phyloP scores from a whole-genome alignment of 2,797 vertebrate species.

The Phataginus tetradactyla region DNA sequence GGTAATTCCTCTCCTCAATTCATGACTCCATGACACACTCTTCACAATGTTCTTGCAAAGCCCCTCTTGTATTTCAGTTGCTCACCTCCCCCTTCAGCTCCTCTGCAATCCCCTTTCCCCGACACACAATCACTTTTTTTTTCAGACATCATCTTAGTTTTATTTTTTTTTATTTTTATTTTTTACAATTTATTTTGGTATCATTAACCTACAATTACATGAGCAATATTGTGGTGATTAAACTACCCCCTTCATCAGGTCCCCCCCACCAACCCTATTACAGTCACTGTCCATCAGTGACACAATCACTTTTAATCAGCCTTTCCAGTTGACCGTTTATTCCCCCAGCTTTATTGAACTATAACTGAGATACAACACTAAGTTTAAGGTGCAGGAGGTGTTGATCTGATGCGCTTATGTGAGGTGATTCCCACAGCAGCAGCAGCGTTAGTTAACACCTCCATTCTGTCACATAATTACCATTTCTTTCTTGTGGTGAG shows the following conservation, averaged over 20 bases:
- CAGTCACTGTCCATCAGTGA: too few relatives aligned
- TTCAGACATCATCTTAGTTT: background rate
- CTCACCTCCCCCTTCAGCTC: background rate
- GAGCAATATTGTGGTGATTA: too few relatives aligned
- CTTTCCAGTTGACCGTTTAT: background rate
- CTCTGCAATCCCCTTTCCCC: background rate
- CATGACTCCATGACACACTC: background rate
- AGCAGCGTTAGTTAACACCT: background rate
- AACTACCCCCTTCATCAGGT: too few relatives aligned
- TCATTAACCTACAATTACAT: too few relatives aligned
- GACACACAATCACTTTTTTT: background rate
- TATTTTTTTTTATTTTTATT: background rate
- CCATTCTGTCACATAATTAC: background rate
- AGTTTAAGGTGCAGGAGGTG: background rate
- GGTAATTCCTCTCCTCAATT: background rate
- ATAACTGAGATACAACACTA: background rate
- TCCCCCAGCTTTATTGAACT: background rate
- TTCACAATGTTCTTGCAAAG: constrained; percentile 17
- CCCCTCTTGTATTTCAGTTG: background rate
- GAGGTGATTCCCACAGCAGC: background rate
- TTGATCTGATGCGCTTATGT: background rate
- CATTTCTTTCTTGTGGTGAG: background rate
- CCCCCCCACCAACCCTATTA: too few relatives aligned
- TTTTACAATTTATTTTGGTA: too few relatives aligned
- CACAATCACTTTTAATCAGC: background rate